These are phyloP conservation scores for Cirrhinus mrigala DNA, from an alignment of 2,797 vertebrate genomes.

Conservation along the genomic window DNA sequence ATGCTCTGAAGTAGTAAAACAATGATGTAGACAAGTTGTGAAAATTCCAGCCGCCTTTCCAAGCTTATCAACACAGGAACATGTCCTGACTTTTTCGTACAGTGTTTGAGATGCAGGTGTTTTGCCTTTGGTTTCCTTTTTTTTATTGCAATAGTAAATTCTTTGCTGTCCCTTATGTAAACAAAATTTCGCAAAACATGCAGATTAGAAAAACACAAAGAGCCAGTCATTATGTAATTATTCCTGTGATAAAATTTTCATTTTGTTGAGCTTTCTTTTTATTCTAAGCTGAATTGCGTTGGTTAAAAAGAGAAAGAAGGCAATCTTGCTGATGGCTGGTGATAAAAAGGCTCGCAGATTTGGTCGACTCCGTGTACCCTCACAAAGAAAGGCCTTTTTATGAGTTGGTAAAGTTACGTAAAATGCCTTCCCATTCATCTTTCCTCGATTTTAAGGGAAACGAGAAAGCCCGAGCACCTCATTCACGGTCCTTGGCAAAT, in stretches of 20 bases:
- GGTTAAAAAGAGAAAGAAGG: neutral
- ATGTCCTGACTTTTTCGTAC: slow-evolving; percentile 55
- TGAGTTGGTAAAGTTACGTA: neutral
- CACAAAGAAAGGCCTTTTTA: slow-evolving; percentile 4
- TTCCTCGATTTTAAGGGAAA: slow-evolving; percentile 24
- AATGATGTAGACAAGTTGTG: slow-evolving; percentile 47
- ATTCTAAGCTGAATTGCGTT: neutral
- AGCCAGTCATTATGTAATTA: neutral
- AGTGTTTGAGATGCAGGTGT: slow-evolving; percentile 26
- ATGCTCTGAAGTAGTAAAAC: neutral
- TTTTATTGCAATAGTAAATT: neutral
- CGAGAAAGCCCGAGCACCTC: slow-evolving; percentile 3
- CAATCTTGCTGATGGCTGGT: neutral
- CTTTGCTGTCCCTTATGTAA: slow-evolving; percentile 1
- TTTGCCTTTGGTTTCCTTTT: neutral
- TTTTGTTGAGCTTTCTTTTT: neutral
- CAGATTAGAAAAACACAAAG: neutral
- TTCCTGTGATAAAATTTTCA: neutral
- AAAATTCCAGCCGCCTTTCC: slow-evolving; percentile 13
- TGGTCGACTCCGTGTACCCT: neutral
- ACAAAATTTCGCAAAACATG: neutral
- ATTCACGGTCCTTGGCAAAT: slow-evolving; percentile 31
- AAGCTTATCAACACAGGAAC: slow-evolving; percentile 58
- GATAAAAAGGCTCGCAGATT: slow-evolving; percentile 8
- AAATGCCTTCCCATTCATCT: slow-evolving; percentile 2